A percentile compares a stretch with the other conserved stretches of the same genome.
Evolutionary conservation across 2,113 vertebrate genomes (phyloP).

Genomic region (Xerus inauris): DNA sequence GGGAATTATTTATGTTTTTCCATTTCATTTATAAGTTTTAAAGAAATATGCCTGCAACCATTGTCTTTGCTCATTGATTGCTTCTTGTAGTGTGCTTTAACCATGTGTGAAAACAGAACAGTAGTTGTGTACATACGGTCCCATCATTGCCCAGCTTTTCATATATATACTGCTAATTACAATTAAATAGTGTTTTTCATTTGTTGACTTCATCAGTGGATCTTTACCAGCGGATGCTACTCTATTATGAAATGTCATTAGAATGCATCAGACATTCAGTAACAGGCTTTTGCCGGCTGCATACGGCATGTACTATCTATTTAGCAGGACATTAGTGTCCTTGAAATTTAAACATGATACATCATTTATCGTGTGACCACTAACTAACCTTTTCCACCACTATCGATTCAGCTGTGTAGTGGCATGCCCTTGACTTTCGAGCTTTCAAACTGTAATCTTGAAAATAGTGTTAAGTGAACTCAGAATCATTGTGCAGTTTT

Average conservation of each 20-base stretch:
- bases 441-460: slow-evolving; percentile 76
- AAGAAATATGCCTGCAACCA: not conserved
- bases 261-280: not conserved
- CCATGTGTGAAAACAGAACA: not conserved
- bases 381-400: slow-evolving; percentile 54
- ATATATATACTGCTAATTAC: not conserved
- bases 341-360: slow-evolving; percentile 78
- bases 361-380: slow-evolving; percentile 60
- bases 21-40: not conserved
- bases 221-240: not conserved
- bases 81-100: not conserved
- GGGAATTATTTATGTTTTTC: not conserved
- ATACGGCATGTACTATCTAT: not conserved
- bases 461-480: slow-evolving; percentile 62
- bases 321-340: slow-evolving; percentile 63
- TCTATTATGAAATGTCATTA: not conserved
- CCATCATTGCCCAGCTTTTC: not conserved
- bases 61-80: not conserved
- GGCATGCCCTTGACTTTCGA: slow-evolving; percentile 63
- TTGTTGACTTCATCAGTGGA: not conserved
- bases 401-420: slow-evolving; percentile 68
- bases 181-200: not conserved
- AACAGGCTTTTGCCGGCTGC: not conserved
- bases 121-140: not conserved
- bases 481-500: slow-evolving; percentile 67